Conservation (phyloP, 2,797 vertebrate species). For the Sitta carolinensis region DNA sequence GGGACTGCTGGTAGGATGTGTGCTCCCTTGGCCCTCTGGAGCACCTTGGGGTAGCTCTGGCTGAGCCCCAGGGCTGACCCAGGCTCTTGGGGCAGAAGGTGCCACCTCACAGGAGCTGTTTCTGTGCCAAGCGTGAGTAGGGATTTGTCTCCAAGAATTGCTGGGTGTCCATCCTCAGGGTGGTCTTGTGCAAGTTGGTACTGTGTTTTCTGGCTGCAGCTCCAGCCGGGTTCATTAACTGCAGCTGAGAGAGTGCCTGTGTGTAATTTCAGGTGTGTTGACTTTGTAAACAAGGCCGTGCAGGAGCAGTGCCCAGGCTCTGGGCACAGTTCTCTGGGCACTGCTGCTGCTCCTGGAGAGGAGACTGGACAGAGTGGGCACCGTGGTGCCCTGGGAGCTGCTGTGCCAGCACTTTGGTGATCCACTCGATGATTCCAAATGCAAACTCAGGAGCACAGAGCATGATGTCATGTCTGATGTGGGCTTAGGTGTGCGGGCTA, state of each 20-base stretch:
- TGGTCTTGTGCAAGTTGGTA: background rate
- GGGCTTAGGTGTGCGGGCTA: background rate
- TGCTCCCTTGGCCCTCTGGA: background rate
- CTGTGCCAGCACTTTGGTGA: constrained; percentile 8
- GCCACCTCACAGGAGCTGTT: background rate
- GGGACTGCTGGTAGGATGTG: background rate
- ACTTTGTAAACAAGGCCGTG: background rate
- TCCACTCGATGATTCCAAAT: background rate
- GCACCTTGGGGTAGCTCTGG: background rate
- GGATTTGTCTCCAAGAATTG: background rate
- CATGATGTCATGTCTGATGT: background rate
- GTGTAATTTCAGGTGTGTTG: background rate
- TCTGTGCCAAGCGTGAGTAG: background rate
- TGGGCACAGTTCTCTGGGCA: background rate
- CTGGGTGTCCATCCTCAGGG: background rate
- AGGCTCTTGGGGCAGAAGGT: background rate
- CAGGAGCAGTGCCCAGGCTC: background rate
- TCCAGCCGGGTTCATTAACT: background rate
- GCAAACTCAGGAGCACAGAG: constrained; percentile 10
- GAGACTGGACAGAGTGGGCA: background rate
- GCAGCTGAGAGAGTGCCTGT: background rate
- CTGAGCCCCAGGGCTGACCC: background rate
- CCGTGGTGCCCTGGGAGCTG: background rate
- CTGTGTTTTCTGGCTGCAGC: background rate
- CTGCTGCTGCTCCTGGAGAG: background rate